Base-by-base conservation (phyloP, 2,113 vertebrate genomes). In the Panthera leo region DNA sequence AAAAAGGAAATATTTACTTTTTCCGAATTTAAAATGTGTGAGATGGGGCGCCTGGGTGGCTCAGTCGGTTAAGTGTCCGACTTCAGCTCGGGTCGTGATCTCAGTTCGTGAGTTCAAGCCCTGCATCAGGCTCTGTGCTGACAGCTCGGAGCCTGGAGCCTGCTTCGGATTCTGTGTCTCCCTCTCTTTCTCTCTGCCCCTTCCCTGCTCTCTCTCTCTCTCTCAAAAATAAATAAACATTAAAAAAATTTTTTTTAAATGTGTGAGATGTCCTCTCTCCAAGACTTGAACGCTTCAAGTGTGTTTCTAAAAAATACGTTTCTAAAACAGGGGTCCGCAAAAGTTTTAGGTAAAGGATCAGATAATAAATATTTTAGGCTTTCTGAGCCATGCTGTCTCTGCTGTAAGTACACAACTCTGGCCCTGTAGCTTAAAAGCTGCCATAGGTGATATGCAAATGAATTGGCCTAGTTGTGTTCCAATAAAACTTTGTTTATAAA, bases 401-500 rank as follows among this genome's bases (percentile, higher is more conserved):
- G n/a, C 51, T 55, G 19, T 67, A 76, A 70, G 5, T n/a, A 45
- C 9, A 68, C 27, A 84, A 39, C 16, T 85, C 78, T 75, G 29
- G 16, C 29, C 48, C 23, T 14, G 9, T 2, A 80, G 29, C 31
- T 18, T 23, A 36, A 36, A 78, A 63, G 65, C 53, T 21, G 25
- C 63, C 67, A 13, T n/a, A 31, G 31, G 58, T 7, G 36, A 80
- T 70, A 82, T 29, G 67, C 76, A 88, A 70, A 88, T 23, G 18
- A 84, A 75, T 34, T 34, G 15, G 7, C 1, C 12, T 51, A n/a
- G 48, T 42, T 19, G 3, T 71, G 75, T 73, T 68, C n/a, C 73
- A 90, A 80, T 94, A 92, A 95, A 96, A 80, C 53, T 95, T 87
- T 75, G 70, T 85, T 79, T 87, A 67, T 87, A 63, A 89, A 92